A percentile compares a stretch with the other conserved stretches of the same genome.
Conservation (phyloP, 2,113 vertebrate genomes). For the Oplegnathus fasciatus region DNA sequence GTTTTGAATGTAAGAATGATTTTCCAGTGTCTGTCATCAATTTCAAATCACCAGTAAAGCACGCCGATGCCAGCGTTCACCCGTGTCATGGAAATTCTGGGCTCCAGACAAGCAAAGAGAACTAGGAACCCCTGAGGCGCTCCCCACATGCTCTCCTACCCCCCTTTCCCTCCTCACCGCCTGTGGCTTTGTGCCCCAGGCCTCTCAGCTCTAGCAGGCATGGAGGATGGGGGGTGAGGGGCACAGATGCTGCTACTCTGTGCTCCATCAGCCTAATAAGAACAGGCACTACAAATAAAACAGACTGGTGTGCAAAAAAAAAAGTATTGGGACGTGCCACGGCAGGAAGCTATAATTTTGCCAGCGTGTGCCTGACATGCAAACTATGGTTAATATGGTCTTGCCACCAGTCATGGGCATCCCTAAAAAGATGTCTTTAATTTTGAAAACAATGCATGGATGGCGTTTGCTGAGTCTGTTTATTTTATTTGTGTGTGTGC, state of each 20-base stretch:
- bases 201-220: conserved; percentile 53
- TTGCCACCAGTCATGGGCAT: conserved; percentile 29
- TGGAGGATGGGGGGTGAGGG: conserved; percentile 50
- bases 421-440: conserved; percentile 37
- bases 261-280: conserved; percentile 71
- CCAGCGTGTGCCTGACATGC: conserved; percentile 58
- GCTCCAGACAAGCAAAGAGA: conserved; percentile 50
- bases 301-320: conserved; percentile 42
- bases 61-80: conserved; percentile 39
- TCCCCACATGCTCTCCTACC: conserved; percentile 43
- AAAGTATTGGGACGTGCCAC: conserved; percentile 17
- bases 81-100: conserved; percentile 54
- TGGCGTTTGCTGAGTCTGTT: conserved; percentile 9
- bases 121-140: conserved; percentile 50
- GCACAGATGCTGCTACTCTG: conserved; percentile 71
- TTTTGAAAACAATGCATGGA: conserved; percentile 35
- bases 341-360: conserved; percentile 57
- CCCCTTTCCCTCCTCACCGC: conserved; percentile 26
- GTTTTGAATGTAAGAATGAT: conserved; percentile 15
- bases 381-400: conserved; percentile 48
- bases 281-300: conserved; percentile 76
- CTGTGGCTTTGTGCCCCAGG: conserved; percentile 68
- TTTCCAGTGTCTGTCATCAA: conserved; percentile 65
- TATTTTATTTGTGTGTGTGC: conserved; percentile 30
- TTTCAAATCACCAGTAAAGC: conserved; percentile 48